A percentile compares a stretch with the other conserved stretches of the same genome.
These are phyloP conservation scores for Dicycla oo DNA, from an alignment of 2,888 invertebrate species.

Conservation along the genomic window DNA sequence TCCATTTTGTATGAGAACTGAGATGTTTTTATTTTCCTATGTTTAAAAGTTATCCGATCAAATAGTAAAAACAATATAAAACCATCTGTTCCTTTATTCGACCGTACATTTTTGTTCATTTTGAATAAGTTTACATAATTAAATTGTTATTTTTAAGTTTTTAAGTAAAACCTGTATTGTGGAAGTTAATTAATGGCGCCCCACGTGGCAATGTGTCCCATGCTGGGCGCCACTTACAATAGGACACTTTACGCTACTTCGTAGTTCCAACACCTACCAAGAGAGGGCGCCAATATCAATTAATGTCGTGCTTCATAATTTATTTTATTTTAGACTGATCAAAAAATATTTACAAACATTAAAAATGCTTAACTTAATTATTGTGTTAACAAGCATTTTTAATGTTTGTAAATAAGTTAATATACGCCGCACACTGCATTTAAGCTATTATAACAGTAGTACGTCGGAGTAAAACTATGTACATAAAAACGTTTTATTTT, in stretches of 20 bases:
- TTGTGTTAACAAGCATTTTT: neutral
- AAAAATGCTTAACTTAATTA: too few relatives aligned
- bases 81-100: neutral
- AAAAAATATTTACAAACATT: conserved; percentile 5
- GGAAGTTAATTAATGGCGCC: neutral
- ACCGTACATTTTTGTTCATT: neutral
- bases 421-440: too few relatives aligned
- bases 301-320: neutral
- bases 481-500: neutral
- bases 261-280: neutral
- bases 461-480: neutral
- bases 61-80: neutral
- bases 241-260: neutral
- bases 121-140: neutral
- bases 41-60: neutral
- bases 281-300: conserved; percentile 25
- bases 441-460: neutral
- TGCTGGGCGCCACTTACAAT: conserved; percentile 4
- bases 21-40: neutral
- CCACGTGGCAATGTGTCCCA: neutral
- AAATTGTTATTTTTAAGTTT: neutral
- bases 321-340: conserved; percentile 10
- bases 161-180: neutral
- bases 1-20: neutral
- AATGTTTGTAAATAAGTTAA: neutral